Evolutionary conservation across 2,888 invertebrate species (phyloP), one percentile per base, ranked within the genome.

Genomic region (Entomobrya proxima): DNA sequence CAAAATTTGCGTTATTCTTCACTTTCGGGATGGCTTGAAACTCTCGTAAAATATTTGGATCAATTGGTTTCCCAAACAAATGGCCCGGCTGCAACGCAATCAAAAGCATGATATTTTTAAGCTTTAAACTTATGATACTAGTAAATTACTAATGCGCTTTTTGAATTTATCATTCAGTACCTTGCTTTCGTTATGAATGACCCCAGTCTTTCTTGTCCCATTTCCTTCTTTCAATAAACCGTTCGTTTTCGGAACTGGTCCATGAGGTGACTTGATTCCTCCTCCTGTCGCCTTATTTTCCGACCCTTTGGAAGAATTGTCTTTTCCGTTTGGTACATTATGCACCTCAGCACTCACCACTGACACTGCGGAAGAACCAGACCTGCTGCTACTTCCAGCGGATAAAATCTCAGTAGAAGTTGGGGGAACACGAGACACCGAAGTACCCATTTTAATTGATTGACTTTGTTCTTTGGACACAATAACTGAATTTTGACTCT

Each of bases 1-100:
- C 93, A 91, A 95, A 95, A 88, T 95, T 95, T 4, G 95, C 94
- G 90, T 94, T 94, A 69, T 93, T 93, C 89, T 95, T 95, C 58
- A 95, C 93, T 90, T 96, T 96, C 0, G 95, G 94, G 91, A 97
- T 95, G 91, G 95, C 95, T 92, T 97, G 97, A 93, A 96, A 97
- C 91, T 97, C 97, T 92, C 95, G 95, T 30, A 91, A 90, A 30
- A 97, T 87, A 44, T 88, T 88, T 11, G 88, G 86, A 90, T 90
- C 90, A 50, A 86, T 91, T 87, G 74, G 91, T 90, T 87, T 91
- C 90, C 72, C 90, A 86, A 92, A 91, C 32, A 91, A 86, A 61
- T 90, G 88, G 18, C 88, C 87, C 24, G 88, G 88, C 90, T 90
- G 18, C 30, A 61, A 44, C 13, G 44, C 15, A 61, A 79, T 9